Conservation (phyloP, 2,113 vertebrate genomes). For the Nesoenas mayeri region DNA sequence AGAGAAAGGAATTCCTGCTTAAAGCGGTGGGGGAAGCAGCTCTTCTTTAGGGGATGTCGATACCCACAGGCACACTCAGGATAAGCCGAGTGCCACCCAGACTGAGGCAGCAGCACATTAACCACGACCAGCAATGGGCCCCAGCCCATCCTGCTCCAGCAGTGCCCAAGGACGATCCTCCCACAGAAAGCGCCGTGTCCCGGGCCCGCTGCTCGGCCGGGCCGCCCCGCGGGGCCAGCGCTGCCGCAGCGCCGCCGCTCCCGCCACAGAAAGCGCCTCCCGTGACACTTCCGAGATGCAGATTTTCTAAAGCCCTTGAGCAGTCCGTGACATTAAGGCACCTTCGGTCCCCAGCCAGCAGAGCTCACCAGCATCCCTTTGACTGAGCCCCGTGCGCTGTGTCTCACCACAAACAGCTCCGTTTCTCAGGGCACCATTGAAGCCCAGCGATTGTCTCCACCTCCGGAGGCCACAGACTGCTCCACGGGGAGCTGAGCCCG, state of each 20-base stretch:
- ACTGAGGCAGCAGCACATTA: neutral
- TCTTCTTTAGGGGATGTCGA: rapidly evolving
- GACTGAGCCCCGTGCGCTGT: neutral
- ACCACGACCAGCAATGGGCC: neutral
- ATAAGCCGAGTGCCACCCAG: neutral
- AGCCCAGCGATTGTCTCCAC: neutral
- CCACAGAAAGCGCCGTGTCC: rapidly evolving
- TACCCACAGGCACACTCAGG: neutral
- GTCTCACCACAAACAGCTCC: neutral
- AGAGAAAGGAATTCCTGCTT: neutral
- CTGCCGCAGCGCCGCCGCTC: neutral
- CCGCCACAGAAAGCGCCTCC: neutral
- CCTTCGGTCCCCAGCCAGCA: neutral
- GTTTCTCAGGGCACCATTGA: neutral
- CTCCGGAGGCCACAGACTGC: neutral
- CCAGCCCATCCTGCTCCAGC: too few species aligned
- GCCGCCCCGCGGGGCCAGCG: neutral
- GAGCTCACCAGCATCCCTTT: neutral
- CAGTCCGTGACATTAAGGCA: neutral
- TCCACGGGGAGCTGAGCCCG: neutral
- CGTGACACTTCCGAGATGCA: neutral
- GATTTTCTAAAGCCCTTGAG: neutral
- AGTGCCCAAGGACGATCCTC: neutral
- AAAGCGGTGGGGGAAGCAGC: neutral
- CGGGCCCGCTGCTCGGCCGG: rapidly evolving